Evolutionary conservation across 2,888 invertebrate species (phyloP), one percentile per base, ranked within the genome.

Genomic region (Xestia ashworthii): DNA sequence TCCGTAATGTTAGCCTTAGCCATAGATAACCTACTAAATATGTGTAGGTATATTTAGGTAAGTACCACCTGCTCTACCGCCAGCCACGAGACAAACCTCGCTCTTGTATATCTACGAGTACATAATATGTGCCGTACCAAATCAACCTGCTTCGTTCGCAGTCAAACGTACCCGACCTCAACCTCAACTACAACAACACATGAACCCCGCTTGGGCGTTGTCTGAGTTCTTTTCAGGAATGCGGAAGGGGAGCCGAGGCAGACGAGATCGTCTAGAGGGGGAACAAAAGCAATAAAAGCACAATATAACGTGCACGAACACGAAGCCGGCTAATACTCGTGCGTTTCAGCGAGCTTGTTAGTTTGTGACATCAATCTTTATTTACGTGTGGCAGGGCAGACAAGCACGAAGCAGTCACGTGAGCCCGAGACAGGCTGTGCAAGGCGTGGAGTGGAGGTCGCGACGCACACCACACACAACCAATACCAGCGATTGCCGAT

Each of bases 371-470:
- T 86, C 72, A 80, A 80, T 86, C 76, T 68, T 76, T 83, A 76
- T 80, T 71, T 75, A 81, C 77, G 76, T 75, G 74, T 70, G 53
- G 76, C 62, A 38, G 67, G 53, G 76, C 62, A 38, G 67, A 70
- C 62, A 41, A 74, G 53, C 74, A 70, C 76, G 60, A 41, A 75
- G 53, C 74, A 70, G 78, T 76, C 82, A 83, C 70, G 80, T 74
- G 78, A 80, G 74, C 71, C 79, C 65, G 89, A 73, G 92, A 79
- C 90, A 86, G 90, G 91, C 88, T 83, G 91, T 89, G 89, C 92
- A 87, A 90, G 91, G 90, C 90, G 74, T 77, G 77, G 85, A 86
- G 74, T 77, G 77, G 85, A 86, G 88, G 83, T 85, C 87, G 82
- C 69, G 38, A 70, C 66, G 55, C 74, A 66, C 69, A 41, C 58